Evolutionary conservation across 2,113 vertebrate species (phyloP).

Genomic region (Myiagra hebetior): DNA sequence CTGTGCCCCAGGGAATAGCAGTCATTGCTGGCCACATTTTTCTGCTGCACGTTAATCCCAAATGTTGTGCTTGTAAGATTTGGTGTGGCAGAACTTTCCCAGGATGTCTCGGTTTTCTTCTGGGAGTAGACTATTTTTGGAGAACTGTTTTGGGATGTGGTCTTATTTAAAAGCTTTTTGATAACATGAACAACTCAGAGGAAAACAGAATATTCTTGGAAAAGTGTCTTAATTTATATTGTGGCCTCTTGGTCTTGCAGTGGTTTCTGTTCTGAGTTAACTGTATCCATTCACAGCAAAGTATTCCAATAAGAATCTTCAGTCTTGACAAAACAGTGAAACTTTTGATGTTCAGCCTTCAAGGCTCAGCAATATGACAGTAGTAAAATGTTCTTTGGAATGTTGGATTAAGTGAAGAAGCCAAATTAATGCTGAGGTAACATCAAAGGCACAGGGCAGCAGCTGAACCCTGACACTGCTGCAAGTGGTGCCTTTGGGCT

Average conservation of each 20-base stretch:
- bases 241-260: not conserved
- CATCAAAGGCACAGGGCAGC: not conserved
- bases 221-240: not conserved
- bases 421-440: not conserved
- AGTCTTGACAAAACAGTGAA: not conserved
- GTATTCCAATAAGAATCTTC: not conserved
- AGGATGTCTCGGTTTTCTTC: not conserved
- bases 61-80: not conserved
- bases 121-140: not conserved
- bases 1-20: not conserved
- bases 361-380: not conserved
- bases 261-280: not conserved
- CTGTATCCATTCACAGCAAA: not conserved
- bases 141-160: not conserved
- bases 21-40: not conserved
- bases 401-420: not conserved
- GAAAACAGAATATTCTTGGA: not conserved
- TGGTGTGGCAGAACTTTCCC: not conserved
- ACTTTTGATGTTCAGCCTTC: not conserved
- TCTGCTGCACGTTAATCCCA: not conserved
- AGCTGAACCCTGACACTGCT: not conserved
- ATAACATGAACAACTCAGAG: not conserved
- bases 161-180: not conserved
- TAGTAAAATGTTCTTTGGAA: not conserved
- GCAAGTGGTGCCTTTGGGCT: not conserved